A percentile compares a stretch with the other conserved stretches of the same genome.
These are phyloP conservation scores for Acrobasis consociella DNA, from an alignment of 2,888 invertebrate species.

Conservation along the genomic window DNA sequence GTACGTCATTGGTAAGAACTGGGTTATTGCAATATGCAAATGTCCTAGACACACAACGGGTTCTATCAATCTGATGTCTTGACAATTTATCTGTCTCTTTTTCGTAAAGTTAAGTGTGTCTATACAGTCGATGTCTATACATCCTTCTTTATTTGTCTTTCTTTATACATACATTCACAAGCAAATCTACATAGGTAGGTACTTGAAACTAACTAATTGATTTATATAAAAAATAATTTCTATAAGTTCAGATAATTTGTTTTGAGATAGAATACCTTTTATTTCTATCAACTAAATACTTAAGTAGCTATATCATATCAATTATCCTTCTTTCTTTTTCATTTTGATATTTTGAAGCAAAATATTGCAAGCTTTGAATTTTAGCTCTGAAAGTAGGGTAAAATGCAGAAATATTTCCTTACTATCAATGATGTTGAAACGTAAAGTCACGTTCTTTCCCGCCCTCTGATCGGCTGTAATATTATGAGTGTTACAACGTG, in stretches of 20 bases:
- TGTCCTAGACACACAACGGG: too few relatives aligned
- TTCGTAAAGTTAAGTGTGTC: too few relatives aligned
- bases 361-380: neutral
- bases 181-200: too few relatives aligned
- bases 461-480: conserved; percentile 17
- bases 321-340: neutral
- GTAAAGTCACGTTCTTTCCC: conserved; percentile 17
- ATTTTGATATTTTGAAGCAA: neutral
- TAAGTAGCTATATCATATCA: neutral
- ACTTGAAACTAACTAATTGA: too few relatives aligned
- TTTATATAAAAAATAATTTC: too few relatives aligned
- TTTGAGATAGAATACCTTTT: neutral
- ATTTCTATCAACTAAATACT: neutral
- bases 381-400: conserved; percentile 1
- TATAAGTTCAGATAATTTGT: too few relatives aligned
- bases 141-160: too few relatives aligned
- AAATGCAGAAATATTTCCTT: conserved; percentile 13
- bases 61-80: too few relatives aligned
- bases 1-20: conserved; percentile 11
- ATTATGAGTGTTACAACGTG: conserved; percentile 9
- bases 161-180: too few relatives aligned
- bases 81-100: too few relatives aligned
- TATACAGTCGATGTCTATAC: too few relatives aligned
- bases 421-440: conserved; percentile 13
- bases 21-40: neutral